phyloP scores from a whole-genome alignment of 2,888 invertebrate genomes.

The Leptopilina myrica region DNA sequence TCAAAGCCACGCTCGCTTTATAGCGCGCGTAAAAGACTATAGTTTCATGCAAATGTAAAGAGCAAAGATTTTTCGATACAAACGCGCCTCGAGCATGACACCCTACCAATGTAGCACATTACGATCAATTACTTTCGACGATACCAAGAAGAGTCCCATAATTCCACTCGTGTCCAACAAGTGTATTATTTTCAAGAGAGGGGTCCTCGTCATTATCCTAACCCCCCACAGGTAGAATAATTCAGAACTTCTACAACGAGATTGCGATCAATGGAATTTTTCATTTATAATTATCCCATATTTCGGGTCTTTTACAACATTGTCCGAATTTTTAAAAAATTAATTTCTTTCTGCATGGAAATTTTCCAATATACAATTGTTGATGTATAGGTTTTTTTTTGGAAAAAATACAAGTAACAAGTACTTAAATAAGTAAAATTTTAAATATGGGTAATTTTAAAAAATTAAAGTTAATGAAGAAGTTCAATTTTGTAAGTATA shows the following conservation, averaged over 20 bases:
- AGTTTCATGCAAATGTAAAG: constrained; percentile 30
- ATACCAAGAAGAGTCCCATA: constrained; percentile 67
- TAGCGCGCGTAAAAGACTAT: constrained; percentile 17
- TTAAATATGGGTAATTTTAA: too few species aligned
- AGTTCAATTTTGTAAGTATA: not conserved
- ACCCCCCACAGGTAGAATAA: constrained; percentile 22
- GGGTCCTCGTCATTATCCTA: constrained; percentile 58
- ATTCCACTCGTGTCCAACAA: constrained; percentile 61
- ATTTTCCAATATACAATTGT: too few species aligned
- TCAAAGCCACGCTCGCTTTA: not conserved
- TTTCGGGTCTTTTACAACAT: too few species aligned
- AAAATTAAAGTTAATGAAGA: too few species aligned
- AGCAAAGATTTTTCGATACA: constrained; percentile 7
- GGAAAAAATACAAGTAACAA: too few species aligned
- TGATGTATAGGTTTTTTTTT: too few species aligned
- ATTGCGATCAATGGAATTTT: constrained; percentile 49
- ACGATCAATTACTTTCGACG: constrained; percentile 62
- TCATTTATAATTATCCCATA: too few species aligned
- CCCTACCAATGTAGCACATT: constrained; percentile 51
- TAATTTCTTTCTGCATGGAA: too few species aligned
- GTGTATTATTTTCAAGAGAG: constrained; percentile 66
- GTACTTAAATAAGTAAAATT: too few species aligned
- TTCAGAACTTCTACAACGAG: constrained; percentile 4
- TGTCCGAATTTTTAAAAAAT: too few species aligned
- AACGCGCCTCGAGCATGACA: constrained; percentile 25